These are phyloP conservation scores for Anorthoa munda DNA, from an alignment of 2,888 invertebrate genomes.

Conservation along the genomic window DNA sequence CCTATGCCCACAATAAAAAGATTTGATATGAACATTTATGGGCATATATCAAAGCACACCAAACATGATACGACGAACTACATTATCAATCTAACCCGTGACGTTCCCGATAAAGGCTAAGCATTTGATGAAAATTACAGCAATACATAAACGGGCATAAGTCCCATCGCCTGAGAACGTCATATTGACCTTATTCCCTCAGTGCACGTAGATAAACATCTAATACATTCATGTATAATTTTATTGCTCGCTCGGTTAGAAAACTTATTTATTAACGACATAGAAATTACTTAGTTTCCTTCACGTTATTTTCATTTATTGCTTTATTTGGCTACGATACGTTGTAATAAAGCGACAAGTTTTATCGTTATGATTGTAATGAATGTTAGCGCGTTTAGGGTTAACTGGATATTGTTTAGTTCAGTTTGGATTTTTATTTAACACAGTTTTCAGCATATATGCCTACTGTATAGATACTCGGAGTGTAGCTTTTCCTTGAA, in stretches of 20 bases:
- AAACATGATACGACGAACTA: conserved; percentile 8
- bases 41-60: not conserved
- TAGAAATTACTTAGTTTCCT: conserved; percentile 56
- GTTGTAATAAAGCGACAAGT: conserved; percentile 25
- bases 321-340: conserved; percentile 55
- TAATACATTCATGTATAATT: conserved; percentile 63
- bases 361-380: conserved; percentile 48
- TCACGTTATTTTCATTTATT: conserved; percentile 60
- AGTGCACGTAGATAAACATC: conserved; percentile 60
- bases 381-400: conserved; percentile 16
- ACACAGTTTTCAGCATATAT: not conserved
- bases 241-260: conserved; percentile 57
- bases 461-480: too few relatives aligned
- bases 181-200: conserved; percentile 62
- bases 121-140: conserved; percentile 48
- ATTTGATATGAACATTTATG: too few relatives aligned
- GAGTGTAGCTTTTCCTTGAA: too few relatives aligned
- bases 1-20: too few relatives aligned
- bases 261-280: conserved; percentile 60
- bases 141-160: conserved; percentile 40
- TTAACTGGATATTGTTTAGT: not conserved
- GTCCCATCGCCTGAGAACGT: conserved; percentile 63
- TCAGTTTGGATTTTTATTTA: too few relatives aligned
- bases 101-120: conserved; percentile 34
- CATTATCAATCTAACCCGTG: conserved; percentile 29